phyloP scores from a whole-genome alignment of 2,113 vertebrate species.

The Sinocyclocheilus rhinocerous region DNA sequence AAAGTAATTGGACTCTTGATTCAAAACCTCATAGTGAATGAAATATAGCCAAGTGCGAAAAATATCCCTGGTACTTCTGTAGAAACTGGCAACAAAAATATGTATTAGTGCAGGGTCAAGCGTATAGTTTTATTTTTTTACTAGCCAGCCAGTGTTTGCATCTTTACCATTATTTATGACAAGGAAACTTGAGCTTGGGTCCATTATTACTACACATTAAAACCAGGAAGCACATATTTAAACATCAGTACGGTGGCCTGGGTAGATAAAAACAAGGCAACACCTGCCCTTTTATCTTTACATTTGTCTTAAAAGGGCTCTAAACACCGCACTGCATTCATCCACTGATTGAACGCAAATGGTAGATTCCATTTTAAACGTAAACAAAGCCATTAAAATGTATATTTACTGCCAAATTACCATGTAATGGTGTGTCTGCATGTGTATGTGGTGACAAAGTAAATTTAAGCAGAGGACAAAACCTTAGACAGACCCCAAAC shows the following conservation, averaged over 20 bases:
- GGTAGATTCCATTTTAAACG: constrained; percentile 42
- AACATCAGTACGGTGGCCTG: constrained; percentile 31
- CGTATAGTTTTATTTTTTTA: constrained; percentile 42
- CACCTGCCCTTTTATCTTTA: constrained; percentile 52
- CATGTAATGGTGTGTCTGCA: constrained; percentile 34
- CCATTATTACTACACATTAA: constrained; percentile 49
- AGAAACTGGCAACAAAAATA: too few species aligned
- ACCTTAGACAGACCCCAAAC: constrained; percentile 48
- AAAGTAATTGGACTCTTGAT: too few species aligned
- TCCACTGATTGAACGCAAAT: constrained; percentile 42
- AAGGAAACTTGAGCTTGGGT: constrained; percentile 46
- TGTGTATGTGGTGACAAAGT: constrained; percentile 37
- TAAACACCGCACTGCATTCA: constrained; percentile 48
- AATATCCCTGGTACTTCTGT: too few species aligned
- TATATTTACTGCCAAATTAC: constrained; percentile 42
- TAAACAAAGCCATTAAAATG: constrained; percentile 49
- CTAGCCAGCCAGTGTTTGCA: constrained; percentile 21
- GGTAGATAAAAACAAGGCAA: constrained; percentile 41
- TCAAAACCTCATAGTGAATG: too few species aligned
- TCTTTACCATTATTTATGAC: constrained; percentile 40
- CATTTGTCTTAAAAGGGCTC: constrained; percentile 41
- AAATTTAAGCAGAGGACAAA: constrained; percentile 36
- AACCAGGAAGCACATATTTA: constrained; percentile 42
- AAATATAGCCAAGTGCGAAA: not conserved
- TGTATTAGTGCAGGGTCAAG: too few species aligned